Evolutionary conservation across 2,113 vertebrate genomes (phyloP).

Genomic region (Lontra canadensis): DNA sequence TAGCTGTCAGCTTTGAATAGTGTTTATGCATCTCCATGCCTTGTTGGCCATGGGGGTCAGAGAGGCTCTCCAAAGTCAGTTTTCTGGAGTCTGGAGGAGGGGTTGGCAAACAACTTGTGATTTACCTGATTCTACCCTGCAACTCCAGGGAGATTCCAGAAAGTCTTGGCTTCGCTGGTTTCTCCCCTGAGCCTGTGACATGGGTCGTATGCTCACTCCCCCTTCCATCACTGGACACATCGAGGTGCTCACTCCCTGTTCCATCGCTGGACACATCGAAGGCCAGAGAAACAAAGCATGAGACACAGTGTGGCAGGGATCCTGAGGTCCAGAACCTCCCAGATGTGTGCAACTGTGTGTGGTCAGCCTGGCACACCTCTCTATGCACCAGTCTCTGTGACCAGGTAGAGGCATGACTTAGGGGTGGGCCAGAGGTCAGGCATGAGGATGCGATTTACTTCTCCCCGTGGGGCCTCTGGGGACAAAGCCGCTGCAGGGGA

Average conservation of each 20-base stretch:
- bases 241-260: not conserved
- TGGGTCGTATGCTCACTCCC: not conserved
- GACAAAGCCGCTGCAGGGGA: not conserved
- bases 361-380: not conserved
- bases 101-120: not conserved
- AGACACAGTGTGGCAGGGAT: not conserved
- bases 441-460: not conserved
- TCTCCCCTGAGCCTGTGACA: not conserved
- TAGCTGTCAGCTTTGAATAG: not conserved
- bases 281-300: not conserved
- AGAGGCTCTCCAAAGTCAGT: not conserved
- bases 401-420: not conserved
- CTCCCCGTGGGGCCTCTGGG: too few species aligned
- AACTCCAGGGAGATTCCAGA: not conserved
- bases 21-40: not conserved
- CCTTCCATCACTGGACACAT: not conserved
- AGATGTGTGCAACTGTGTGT: not conserved
- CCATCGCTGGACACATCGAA: not conserved
- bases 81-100: not conserved
- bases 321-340: not conserved
- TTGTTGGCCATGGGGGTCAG: not conserved
- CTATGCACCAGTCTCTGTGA: not conserved
- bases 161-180: not conserved
- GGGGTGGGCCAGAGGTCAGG: not conserved
- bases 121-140: not conserved